These are phyloP conservation scores for Hyperoplus immaculatus DNA, from an alignment of 2,797 vertebrate genomes.

Conservation along the genomic window DNA sequence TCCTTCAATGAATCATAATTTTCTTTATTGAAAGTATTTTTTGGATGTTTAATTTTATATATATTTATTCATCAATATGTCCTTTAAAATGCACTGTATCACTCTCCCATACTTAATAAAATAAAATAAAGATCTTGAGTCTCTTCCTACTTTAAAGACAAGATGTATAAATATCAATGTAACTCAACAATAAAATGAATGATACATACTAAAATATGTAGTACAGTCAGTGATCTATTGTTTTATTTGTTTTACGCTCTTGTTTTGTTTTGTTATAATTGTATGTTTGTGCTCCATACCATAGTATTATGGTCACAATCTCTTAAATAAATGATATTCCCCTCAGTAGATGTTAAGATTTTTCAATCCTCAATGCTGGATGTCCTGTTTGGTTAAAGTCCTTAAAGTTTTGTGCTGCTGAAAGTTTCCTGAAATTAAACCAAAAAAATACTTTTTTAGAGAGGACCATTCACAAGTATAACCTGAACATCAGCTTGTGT, in stretches of 20 bases:
- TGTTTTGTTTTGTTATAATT: background rate
- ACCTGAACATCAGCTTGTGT: background rate
- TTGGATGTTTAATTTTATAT: slow-evolving; percentile 54
- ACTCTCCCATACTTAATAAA: slow-evolving; percentile 69
- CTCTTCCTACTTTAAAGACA: slow-evolving; percentile 18
- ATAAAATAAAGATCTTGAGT: slow-evolving; percentile 32
- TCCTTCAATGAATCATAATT: slow-evolving; percentile 56
- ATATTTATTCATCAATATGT: slow-evolving; percentile 47
- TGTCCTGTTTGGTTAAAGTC: background rate
- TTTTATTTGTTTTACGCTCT: background rate
- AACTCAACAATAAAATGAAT: slow-evolving; percentile 18
- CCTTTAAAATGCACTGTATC: slow-evolving; percentile 62
- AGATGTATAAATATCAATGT: slow-evolving; percentile 27
- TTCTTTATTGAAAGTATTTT: slow-evolving; percentile 51
- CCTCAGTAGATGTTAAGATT: background rate
- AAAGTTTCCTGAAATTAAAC: slow-evolving; percentile 78
- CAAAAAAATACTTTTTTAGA: background rate
- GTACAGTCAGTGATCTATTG: background rate
- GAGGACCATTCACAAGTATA: background rate
- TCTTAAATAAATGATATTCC: background rate
- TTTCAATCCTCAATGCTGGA: slow-evolving; percentile 21
- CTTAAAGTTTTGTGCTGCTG: slow-evolving; percentile 77
- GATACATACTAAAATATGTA: background rate
- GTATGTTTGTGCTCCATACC: no score
- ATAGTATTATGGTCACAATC: background rate